Percentiles rank a stretch among this genome's conserved stretches.
These are phyloP conservation scores for Panthera leo DNA, from an alignment of 2,113 vertebrate species.

Conservation along the genomic window DNA sequence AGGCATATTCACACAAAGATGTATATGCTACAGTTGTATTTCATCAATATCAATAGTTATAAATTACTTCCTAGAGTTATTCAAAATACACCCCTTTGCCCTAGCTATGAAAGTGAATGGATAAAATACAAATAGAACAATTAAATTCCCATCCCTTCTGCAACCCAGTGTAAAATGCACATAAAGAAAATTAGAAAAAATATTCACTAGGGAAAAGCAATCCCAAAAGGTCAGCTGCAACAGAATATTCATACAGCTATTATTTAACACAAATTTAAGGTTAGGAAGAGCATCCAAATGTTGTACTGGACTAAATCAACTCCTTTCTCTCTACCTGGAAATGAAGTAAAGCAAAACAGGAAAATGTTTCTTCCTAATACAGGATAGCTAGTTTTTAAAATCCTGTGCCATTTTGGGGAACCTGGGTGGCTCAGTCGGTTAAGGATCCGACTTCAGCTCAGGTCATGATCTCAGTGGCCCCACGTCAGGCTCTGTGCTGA, in stretches of 20 bases:
- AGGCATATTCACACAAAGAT: background rate
- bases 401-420: background rate
- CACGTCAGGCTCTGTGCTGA: no score
- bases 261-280: constrained; percentile 42
- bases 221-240: constrained; percentile 46
- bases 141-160: constrained; percentile 16
- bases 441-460: no score
- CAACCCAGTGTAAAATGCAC: constrained; percentile 34
- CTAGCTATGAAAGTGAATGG: constrained; percentile 24
- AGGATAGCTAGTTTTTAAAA: background rate
- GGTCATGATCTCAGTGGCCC: no score
- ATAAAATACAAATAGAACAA: constrained; percentile 64
- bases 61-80: constrained; percentile 18
- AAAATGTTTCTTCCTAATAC: background rate
- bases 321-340: background rate
- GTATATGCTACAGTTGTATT: background rate
- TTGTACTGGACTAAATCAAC: constrained; percentile 35
- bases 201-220: constrained; percentile 39
- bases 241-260: constrained; percentile 23
- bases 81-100: background rate
- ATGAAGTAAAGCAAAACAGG: background rate
- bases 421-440: no score
- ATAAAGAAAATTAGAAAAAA: constrained; percentile 35
- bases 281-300: background rate
- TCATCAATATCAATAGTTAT: constrained; percentile 1